Evolutionary conservation across 2,113 vertebrate genomes (phyloP).

Genomic region (Nerophis ophidion): DNA sequence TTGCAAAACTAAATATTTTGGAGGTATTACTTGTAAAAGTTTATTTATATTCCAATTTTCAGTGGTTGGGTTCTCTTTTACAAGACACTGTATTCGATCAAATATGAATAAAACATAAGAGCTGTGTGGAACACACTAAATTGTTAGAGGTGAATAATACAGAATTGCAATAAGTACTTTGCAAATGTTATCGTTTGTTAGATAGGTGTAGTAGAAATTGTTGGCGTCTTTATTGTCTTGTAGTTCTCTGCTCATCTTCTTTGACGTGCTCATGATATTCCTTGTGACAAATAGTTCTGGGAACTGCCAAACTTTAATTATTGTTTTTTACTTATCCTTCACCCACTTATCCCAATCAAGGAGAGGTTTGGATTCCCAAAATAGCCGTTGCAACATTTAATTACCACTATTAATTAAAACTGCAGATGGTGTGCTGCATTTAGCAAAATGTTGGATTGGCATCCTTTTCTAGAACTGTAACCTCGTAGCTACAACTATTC

Average conservation of each 20-base stretch:
- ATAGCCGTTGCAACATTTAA: not conserved
- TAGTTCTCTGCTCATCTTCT: not conserved
- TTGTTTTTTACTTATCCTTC: not conserved
- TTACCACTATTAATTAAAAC: not conserved
- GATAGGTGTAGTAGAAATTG: no score
- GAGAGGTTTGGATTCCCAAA: not conserved
- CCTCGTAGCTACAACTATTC: not conserved
- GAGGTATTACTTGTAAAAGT: no score
- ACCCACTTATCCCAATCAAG: not conserved
- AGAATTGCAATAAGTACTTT: not conserved
- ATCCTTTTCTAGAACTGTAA: not conserved
- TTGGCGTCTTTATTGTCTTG: no score
- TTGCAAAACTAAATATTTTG: no score
- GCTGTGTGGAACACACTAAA: not conserved
- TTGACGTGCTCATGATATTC: not conserved
- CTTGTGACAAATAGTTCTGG: not conserved
- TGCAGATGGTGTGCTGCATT: not conserved
- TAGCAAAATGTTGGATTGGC: not conserved
- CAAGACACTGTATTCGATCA: not conserved
- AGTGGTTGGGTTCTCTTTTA: not conserved
- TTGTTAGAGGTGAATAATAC: not conserved
- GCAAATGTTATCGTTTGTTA: no score
- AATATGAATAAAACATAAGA: not conserved
- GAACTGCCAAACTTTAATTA: not conserved
- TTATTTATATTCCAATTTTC: no score